These are phyloP conservation scores for Hybos culiciformis DNA, from an alignment of 2,888 invertebrate species.

Conservation along the genomic window DNA sequence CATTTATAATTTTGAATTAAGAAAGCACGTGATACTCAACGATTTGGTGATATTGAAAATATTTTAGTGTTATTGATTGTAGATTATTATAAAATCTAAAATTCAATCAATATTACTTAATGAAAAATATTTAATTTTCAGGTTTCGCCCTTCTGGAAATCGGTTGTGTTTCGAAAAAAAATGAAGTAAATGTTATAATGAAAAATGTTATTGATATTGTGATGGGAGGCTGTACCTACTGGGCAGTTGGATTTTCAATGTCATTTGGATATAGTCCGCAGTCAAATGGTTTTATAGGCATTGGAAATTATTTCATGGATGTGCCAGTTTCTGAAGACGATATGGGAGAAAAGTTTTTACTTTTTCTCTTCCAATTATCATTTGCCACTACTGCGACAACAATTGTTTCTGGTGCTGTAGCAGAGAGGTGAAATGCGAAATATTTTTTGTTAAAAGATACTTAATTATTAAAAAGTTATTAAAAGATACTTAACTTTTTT, in stretches of 20 bases:
- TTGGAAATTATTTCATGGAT: constrained; percentile 73
- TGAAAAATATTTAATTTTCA: too few species aligned
- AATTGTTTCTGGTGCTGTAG: constrained; percentile 89
- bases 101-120: too few species aligned
- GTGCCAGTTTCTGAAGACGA: constrained; percentile 55
- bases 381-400: constrained; percentile 80
- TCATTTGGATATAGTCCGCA: constrained; percentile 66
- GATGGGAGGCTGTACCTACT: constrained; percentile 77
- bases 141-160: constrained; percentile 91
- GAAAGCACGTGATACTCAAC: too few species aligned
- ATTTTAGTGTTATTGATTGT: too few species aligned
- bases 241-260: constrained; percentile 84
- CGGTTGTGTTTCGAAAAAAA: constrained; percentile 82
- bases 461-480: background rate
- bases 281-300: constrained; percentile 67
- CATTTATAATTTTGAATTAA: too few species aligned
- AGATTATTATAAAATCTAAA: too few species aligned
- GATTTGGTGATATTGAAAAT: too few species aligned
- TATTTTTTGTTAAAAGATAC: background rate
- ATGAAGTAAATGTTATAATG: constrained; percentile 96
- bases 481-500: background rate
- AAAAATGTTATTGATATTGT: constrained; percentile 90
- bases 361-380: constrained; percentile 79
- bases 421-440: constrained; percentile 54
- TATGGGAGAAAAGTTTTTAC: constrained; percentile 77